Conservation (phyloP, 1,140 invertebrate genomes). For the Drosophila guanche region DNA sequence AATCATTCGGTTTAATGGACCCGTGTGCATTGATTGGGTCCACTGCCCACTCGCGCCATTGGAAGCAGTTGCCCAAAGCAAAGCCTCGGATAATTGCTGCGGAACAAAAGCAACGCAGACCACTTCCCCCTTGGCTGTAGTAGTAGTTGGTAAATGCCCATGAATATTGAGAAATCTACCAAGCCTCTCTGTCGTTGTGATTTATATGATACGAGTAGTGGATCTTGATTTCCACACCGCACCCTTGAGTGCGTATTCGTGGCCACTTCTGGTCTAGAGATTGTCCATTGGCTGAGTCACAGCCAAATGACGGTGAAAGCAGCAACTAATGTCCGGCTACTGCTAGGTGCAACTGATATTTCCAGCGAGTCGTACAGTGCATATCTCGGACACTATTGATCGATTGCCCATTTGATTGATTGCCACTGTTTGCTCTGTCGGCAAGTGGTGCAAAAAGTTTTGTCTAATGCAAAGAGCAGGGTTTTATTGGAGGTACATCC, state of each 20-base stretch:
- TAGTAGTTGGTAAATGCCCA: slow-evolving; percentile 11
- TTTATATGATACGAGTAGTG: too few relatives aligned
- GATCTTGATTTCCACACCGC: too few relatives aligned
- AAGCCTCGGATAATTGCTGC: slow-evolving; percentile 43
- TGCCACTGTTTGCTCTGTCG: slow-evolving; percentile 15
- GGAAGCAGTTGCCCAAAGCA: slow-evolving; percentile 38
- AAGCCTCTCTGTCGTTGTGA: too few relatives aligned
- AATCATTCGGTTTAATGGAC: slow-evolving; percentile 41
- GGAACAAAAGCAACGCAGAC: slow-evolving; percentile 21
- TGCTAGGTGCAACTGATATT: background rate
- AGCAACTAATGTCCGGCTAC: slow-evolving; percentile 3
- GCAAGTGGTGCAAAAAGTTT: slow-evolving; percentile 30
- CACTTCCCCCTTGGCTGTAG: slow-evolving; percentile 26
- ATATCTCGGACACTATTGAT: slow-evolving; percentile 27
- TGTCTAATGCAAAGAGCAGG: slow-evolving; percentile 15
- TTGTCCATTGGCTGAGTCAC: too few relatives aligned
- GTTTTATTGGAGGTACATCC: too few relatives aligned
- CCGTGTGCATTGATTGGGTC: slow-evolving; percentile 6
- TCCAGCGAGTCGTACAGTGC: background rate
- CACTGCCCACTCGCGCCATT: slow-evolving; percentile 31
- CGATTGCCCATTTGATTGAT: slow-evolving; percentile 44
- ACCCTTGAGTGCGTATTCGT: too few relatives aligned
- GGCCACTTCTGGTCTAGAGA: too few relatives aligned
- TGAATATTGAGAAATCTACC: background rate
- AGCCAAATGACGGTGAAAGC: slow-evolving; percentile 42